Base-by-base conservation (phyloP, 2,888 invertebrate species). In the Tryphoninae sp. region DNA sequence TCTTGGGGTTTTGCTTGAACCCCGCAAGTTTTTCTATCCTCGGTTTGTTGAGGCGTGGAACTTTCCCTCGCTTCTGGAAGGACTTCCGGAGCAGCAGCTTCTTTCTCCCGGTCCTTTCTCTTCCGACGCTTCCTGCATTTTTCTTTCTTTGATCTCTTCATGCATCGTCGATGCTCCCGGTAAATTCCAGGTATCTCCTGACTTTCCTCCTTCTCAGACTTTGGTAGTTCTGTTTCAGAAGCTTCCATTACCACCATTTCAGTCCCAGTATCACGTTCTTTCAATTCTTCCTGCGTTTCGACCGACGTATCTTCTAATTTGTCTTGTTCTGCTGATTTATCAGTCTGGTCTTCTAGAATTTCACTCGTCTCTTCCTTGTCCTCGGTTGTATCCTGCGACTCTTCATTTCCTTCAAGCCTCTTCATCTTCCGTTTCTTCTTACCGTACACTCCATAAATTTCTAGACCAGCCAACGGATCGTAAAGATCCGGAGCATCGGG, bases 391-490 rank as follows among this genome's bases (percentile, higher is more conserved):
- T 69, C 26, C 22, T 26, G 59, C 2, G 33, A 59, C 42, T 4
- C 58, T 33, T 11, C 23, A n/a, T 23, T 23, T 22, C 2, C 6
- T 6, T 33, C 33, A 33, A 6, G 33, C 33, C 6, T 16, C 23
- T 49, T 62, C 49, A 8, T 59, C n/a, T 51, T 55, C 13, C 42
- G 19, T 71, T 62, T 79, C 23, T 49, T 71, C 55, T 80, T 72
- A 16, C 65, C 55, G 42, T 68, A 19, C 13, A 77, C 71, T n/a
- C 81, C 83, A 49, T 84, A 83, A 58, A 84, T 68, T 55, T 86
- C 84, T 8, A 84, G 78, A 51, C 85, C 85, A 16, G 85, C 83
- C 11, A 84, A n/a, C 4, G 86, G 72, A 62, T 87, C 85, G 61
- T 82, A 65, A 13, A 76, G 58, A 23, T 78, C 71, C 53, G 73